Evolutionary conservation across 2,113 vertebrate genomes (phyloP), one percentile per base, ranked within the genome.

Genomic region (Alexandromys fortis): DNA sequence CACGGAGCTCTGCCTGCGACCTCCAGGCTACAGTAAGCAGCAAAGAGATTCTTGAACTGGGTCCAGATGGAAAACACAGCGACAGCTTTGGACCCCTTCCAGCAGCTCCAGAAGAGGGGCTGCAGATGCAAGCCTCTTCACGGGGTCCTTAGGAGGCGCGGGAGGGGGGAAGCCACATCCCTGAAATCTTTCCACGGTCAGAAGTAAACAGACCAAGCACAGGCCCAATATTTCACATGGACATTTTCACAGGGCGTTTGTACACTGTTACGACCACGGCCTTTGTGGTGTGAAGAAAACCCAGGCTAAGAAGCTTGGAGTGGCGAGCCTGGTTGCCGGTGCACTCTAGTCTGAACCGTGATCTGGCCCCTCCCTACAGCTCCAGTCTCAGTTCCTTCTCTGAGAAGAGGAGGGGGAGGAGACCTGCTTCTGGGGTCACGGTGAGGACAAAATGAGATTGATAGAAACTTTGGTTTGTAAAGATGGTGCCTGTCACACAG

Each of bases 41-140:
- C 93, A 47, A 30, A 42, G 82, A 96, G 95, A 94, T 72, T 96
- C 76, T 91, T 98, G 96, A 97, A 94, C 93, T 61, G 26, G 76
- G 11, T 92, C 95, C 98, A 97, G 92, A 97, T 96, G 88, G 73
- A 97, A 96, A 97, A 91, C 88, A 96, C 70, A 95, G 63, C 35
- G 97, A 97, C 96, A 86, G 92, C 89, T 91, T 97, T 98, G 96
- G 94, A 97, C 88, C 63, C 87, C 65, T 94, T 98, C 98, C 98
- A 96, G 92, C 70, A 1, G 94, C 87, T 61, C 94, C 95, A 90
- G 86, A 86, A 97, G 83, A 97, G 70, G 61, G 86, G 96, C 78
- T 93, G 78, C 17, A 96, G 92, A 91, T 73, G 19, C 86, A 89
- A 19, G 77, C 63, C 97, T 98, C 97, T 96, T 97, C 89, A 94